Base-by-base conservation (phyloP, 2,113 vertebrate species). In the Lophotis ruficrista region DNA sequence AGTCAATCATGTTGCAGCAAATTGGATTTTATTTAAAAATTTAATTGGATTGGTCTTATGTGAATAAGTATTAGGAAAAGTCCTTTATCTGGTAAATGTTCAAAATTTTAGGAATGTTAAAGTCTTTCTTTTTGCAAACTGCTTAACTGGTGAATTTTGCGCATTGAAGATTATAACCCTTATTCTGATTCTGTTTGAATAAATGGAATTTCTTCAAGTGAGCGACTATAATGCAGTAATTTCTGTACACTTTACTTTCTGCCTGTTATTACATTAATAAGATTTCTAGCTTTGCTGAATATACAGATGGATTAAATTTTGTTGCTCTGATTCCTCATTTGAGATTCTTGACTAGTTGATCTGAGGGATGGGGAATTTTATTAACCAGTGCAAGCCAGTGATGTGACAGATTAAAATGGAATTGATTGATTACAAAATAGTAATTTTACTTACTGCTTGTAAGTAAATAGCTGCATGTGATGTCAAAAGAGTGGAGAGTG, bases 1-100 rank as follows among this genome's bases (percentile, higher is more conserved):
- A 90, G 41, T 94, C 82, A 89, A 61, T 90, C 89, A 62, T 7
- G 1, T 78, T 87, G 43, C 68, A 87, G 51, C 20, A 91, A 91
- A 93, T 45, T 81, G 75, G 56, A 93, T 93, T 96, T 94, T 86
- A 89, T 95, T 91, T 57, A 41, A 81, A 96, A 90, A 25, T 38
- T 53, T 96, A 96, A 96, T 89, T 96, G 82, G 65, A 50, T 91
- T 83, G 76, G 25, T 83, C 30, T 90, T 92, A 48, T 28, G 33
- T 78, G 77, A 89, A 80, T 65, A 82, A 78, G 64, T 75, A 66
- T 80, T 83, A 77, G 33, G 18, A 50, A 69, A 87, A 94, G 35
- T 53, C 54, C 53, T 90, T 93, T 92, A 68, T 96, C 72, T 83
- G 64, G 50, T 83, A 75, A 91, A 78, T 47, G 35, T 85, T 90